These are phyloP conservation scores for Drosophila siamana DNA, from an alignment of 2,888 invertebrate species.

Conservation along the genomic window DNA sequence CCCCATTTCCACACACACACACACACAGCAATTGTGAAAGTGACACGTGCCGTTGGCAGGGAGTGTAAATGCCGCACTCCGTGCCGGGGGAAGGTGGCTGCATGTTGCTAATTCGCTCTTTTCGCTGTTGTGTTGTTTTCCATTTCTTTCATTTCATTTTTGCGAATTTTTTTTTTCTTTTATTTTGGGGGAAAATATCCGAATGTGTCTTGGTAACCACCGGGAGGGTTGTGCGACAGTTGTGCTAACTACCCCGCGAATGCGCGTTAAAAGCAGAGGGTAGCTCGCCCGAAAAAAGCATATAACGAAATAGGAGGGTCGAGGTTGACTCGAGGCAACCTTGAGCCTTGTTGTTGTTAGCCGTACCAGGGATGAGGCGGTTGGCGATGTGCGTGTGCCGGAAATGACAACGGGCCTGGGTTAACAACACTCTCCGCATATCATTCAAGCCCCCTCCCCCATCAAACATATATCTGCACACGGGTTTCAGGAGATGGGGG, in stretches of 20 bases:
- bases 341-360: constrained; percentile 15
- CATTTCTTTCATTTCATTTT: constrained; percentile 20
- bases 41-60: constrained; percentile 59
- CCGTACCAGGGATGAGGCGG: constrained; percentile 15
- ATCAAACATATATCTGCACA: too few relatives aligned
- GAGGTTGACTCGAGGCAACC: constrained; percentile 17
- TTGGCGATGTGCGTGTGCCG: constrained; percentile 21
- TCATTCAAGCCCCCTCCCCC: neutral
- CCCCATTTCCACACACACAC: constrained; percentile 26
- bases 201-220: too few relatives aligned
- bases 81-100: neutral
- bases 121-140: constrained; percentile 2
- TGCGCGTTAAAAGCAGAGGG: neutral
- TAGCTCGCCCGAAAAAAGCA: neutral
- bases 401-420: constrained; percentile 52
- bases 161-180: constrained; percentile 8
- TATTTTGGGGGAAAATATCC: neutral
- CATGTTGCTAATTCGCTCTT: constrained; percentile 21
- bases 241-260: neutral
- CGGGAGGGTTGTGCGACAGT: neutral
- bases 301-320: neutral
- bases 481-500: neutral
- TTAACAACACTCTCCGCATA: constrained; percentile 37
- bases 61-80: neutral
- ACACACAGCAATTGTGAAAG: constrained; percentile 67